These are phyloP conservation scores for Dasysyrphus albostriatus DNA, from an alignment of 2,888 invertebrate genomes.

Conservation along the genomic window DNA sequence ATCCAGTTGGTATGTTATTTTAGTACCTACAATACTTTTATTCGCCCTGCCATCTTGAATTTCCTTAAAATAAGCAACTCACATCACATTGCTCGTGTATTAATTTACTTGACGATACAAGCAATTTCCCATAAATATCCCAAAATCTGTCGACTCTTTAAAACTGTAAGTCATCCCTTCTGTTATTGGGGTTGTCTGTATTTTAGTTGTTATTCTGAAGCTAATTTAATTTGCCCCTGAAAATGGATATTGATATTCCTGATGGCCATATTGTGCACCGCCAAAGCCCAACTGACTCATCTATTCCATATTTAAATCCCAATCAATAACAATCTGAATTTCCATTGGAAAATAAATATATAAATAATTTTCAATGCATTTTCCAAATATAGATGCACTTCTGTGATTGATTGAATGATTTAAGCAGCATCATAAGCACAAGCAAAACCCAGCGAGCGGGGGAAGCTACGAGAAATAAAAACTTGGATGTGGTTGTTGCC, in stretches of 20 bases:
- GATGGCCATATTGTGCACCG: background rate
- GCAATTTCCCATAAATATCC: too few species aligned
- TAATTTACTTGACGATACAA: too few species aligned
- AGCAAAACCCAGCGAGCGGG: constrained; percentile 28
- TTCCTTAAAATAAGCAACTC: too few species aligned
- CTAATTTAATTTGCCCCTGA: background rate
- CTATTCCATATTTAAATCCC: background rate
- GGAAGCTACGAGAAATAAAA: constrained; percentile 61
- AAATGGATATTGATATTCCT: background rate
- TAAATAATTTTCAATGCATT: constrained; percentile 48
- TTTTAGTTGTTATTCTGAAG: too few species aligned
- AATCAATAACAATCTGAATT: constrained; percentile 19
- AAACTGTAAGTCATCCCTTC: too few species aligned
- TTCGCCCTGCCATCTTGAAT: too few species aligned
- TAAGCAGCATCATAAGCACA: background rate
- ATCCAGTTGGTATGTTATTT: too few species aligned
- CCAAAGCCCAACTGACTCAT: constrained; percentile 29
- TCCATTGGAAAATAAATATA: constrained; percentile 11
- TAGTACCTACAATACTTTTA: too few species aligned
- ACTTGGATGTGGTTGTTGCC: constrained; percentile 44
- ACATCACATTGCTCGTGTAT: too few species aligned
- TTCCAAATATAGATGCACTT: constrained; percentile 69
- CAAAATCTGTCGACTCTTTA: too few species aligned
- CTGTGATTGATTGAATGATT: constrained; percentile 73
- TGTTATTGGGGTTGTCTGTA: too few species aligned